Evolutionary conservation across 2,888 invertebrate species (phyloP).

Genomic region (Artemia sinica): DNA sequence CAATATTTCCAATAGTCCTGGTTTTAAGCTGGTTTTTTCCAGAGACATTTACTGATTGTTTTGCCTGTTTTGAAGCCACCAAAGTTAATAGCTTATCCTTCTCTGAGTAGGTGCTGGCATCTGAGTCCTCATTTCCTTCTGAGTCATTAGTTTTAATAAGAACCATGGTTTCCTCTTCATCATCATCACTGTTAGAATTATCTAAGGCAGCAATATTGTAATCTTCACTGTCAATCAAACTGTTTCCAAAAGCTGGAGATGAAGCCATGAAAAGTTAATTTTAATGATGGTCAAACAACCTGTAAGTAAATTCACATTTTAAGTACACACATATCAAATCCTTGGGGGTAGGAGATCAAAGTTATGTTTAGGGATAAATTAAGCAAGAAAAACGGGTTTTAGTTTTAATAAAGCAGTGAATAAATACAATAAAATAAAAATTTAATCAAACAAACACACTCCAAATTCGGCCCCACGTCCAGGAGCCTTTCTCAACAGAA

Average conservation of each 20-base stretch:
- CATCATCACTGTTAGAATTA: neutral
- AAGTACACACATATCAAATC: too few relatives aligned
- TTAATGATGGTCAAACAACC: too few relatives aligned
- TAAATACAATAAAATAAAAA: too few relatives aligned
- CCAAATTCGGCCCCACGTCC: too few relatives aligned
- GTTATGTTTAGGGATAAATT: too few relatives aligned
- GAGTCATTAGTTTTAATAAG: slow-evolving; percentile 1
- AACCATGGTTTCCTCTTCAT: neutral
- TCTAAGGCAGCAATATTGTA: slow-evolving; percentile 1
- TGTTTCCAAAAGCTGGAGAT: slow-evolving; percentile 5
- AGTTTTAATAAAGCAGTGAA: too few relatives aligned
- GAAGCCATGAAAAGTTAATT: too few relatives aligned
- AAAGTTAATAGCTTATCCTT: slow-evolving; percentile 1
- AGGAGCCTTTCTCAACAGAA: too few relatives aligned
- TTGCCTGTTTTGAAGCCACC: neutral
- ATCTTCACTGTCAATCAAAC: slow-evolving; percentile 1
- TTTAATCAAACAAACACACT: too few relatives aligned
- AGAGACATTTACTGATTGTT: neutral
- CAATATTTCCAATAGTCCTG: slow-evolving; percentile 9
- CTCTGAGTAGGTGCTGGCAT: neutral
- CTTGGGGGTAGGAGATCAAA: too few relatives aligned
- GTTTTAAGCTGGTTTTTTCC: neutral
- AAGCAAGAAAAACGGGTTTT: too few relatives aligned
- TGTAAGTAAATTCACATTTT: too few relatives aligned
- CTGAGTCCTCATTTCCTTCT: neutral